Evolutionary conservation across 2,797 vertebrate genomes (phyloP).

Genomic region (Hipposideros larvatus): DNA sequence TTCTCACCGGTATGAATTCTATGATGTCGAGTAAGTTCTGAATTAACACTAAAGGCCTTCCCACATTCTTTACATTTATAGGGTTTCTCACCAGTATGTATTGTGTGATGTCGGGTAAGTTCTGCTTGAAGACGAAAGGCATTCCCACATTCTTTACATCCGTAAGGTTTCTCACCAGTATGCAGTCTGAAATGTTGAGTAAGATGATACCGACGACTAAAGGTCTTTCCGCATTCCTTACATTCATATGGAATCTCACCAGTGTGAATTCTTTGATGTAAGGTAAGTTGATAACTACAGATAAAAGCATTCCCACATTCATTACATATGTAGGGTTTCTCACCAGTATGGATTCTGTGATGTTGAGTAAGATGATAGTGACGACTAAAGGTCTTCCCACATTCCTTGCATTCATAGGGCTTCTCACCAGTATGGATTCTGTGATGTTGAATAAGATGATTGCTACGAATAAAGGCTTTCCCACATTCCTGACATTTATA

Average conservation of each 20-base stretch:
- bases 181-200: slow-evolving; percentile 75
- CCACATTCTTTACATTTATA: slow-evolving; percentile 73
- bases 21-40: slow-evolving; percentile 72
- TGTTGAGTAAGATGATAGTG: slow-evolving; percentile 48
- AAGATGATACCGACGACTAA: slow-evolving; percentile 65
- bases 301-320: slow-evolving; percentile 44
- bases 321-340: slow-evolving; percentile 28
- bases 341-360: slow-evolving; percentile 49
- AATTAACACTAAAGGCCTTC: slow-evolving; percentile 68
- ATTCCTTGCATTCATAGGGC: slow-evolving; percentile 31
- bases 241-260: slow-evolving; percentile 70
- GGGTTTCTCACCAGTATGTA: slow-evolving; percentile 59
- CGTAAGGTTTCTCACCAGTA: slow-evolving; percentile 62
- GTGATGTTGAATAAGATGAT: slow-evolving; percentile 48
- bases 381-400: slow-evolving; percentile 32
- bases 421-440: slow-evolving; percentile 48
- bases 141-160: slow-evolving; percentile 57
- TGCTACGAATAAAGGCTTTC: slow-evolving; percentile 47
- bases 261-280: slow-evolving; percentile 72
- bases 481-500: slow-evolving; percentile 64
- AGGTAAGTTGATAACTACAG: slow-evolving; percentile 49
- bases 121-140: slow-evolving; percentile 57
- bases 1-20: slow-evolving; percentile 77
- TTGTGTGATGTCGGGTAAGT: slow-evolving; percentile 26
- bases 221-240: slow-evolving; percentile 74